Evolutionary conservation across 1,140 invertebrate species (phyloP).

Genomic region (Anadara kagoshimensis): DNA sequence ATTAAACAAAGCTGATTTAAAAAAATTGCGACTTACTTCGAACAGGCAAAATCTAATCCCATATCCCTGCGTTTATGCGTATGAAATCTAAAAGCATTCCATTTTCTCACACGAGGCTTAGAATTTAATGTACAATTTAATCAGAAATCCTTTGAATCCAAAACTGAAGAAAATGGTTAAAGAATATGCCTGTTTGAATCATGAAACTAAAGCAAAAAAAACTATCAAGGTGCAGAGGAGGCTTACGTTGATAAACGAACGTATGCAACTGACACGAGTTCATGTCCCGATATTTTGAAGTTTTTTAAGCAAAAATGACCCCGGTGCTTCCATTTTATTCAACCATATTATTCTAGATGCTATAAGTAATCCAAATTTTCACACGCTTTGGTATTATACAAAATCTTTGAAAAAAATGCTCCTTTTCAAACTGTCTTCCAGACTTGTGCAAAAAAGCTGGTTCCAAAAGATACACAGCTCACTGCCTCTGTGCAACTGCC

Average conservation of each 20-base stretch:
- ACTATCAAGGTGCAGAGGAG: background rate
- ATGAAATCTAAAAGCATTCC: background rate
- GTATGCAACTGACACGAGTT: background rate
- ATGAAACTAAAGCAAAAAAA: slow-evolving; percentile 13
- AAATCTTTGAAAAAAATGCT: background rate
- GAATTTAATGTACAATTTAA: slow-evolving; percentile 9
- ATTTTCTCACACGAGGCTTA: too few relatives aligned
- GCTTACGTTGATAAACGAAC: background rate
- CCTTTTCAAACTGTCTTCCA: slow-evolving; percentile 10
- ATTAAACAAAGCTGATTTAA: background rate
- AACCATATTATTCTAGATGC: background rate
- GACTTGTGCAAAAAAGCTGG: background rate
- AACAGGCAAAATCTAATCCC: background rate
- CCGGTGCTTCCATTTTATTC: background rate
- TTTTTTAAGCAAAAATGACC: background rate
- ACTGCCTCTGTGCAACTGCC: slow-evolving; percentile 6
- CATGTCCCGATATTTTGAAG: background rate
- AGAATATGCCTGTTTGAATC: slow-evolving; percentile 1
- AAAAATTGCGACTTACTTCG: background rate
- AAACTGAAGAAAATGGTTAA: slow-evolving; percentile 1
- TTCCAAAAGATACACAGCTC: too few relatives aligned
- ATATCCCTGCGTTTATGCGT: slow-evolving; percentile 3
- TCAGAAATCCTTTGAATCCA: background rate
- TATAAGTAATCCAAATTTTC: background rate
- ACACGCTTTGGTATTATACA: background rate